Base-by-base conservation (phyloP, 2,888 invertebrate genomes). In the Drosophila paramelanica region DNA sequence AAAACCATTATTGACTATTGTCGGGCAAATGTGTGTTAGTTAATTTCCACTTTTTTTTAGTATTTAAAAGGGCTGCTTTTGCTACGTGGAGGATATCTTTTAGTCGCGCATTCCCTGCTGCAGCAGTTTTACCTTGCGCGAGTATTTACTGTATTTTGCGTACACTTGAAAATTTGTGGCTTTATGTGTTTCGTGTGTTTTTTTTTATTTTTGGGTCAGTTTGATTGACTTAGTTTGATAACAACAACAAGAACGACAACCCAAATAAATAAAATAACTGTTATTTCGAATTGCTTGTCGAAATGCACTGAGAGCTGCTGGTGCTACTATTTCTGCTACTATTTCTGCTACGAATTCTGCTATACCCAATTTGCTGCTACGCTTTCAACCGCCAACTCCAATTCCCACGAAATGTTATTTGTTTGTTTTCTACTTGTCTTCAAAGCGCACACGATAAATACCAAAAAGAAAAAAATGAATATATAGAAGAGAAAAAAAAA, bases 351-450 rank as follows among this genome's bases (percentile, higher is more conserved):
- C 45, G 51, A 58, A 70, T 59, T 45, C 51, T 38, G 23, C 23
- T 23, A 23, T 33, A 59, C 58, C 36, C 36, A 74, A 71, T 72
- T 64, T 67, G 39, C 42, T 60, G 75, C 59, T 55, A 57, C 53
- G 73, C 69, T 76, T 72, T 60, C 60, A 61, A 55, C 23, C 67
- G 64, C 45, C 55, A 38, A 33, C 36, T 36, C 36, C 81, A 79
- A 75, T 83, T 83, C 82, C 85, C 82, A 83, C 82, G 74, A 85
- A 79, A 77, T 83, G 82, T 27, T 27, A 7, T 27, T 27, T 27
- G 27, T 84, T 83, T 84, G 79, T 82, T 72, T 84, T 80, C 56
- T 81, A 78, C 84, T 76, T 82, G 84, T 79, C 69, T 80, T 64
- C 33, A 56, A 46, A 68, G 50, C 61, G 65, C 62, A 58, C 66